Evolutionary conservation across 2,888 invertebrate genomes (phyloP), one percentile per base, ranked within the genome.

Genomic region (Allophyes oxyacanthae): DNA sequence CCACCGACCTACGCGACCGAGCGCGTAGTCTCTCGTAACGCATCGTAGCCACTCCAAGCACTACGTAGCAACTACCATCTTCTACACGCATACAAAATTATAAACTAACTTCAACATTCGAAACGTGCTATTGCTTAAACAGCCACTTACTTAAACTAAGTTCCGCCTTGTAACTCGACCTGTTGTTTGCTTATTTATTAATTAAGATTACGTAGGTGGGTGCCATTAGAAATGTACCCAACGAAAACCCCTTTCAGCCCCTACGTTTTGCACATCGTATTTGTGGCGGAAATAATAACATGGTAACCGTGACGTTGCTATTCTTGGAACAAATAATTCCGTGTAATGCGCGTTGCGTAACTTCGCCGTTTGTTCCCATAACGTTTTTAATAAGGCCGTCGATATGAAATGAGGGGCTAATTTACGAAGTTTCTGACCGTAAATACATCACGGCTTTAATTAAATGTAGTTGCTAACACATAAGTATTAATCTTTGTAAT

Each of bases 61-160:
- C n/a, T 34, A 15, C 48, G 44, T 53, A 53, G 34, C 32, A 30
- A 37, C 54, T 59, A 59, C 51, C 45, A 46, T 48, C 38, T 57
- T 56, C 42, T 28, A 54, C 41, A 61, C 56, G 37, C 59, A 44
- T 51, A 42, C 42, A 38, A 51, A 46, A 41, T 52, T 44, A 42
- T 40, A 38, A 51, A 46, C 44, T 80, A 88, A 87, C 84, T 89
- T 81, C 82, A 84, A 88, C 89, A 86, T 84, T 86, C 82, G 80
- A 89, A 89, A 91, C 92, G 92, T 92, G 91, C 83, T 88, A 86
- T 87, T 82, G 89, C 90, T 79, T 92, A 91, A 92, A 89, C 83
- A 91, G 86, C 82, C 86, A 84, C 86, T 88, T 86, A 83, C 81
- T 83, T 82, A 81, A 85, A 87, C 85, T 84, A 81, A 87, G 82